phyloP scores from a whole-genome alignment of 2,888 invertebrate species.

The Cataglyphis rosenhaueri region DNA sequence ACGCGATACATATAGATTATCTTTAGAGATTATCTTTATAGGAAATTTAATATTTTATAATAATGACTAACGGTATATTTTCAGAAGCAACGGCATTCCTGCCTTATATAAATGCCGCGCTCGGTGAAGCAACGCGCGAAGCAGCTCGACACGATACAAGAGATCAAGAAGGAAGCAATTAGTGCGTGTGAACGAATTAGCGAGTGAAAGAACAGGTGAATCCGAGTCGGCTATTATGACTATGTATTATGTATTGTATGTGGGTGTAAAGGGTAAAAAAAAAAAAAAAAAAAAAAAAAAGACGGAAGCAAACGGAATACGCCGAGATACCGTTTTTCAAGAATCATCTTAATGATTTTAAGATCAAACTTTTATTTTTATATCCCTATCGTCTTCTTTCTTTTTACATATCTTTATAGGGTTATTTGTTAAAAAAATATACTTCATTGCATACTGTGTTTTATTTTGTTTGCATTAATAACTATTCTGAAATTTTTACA shows the following conservation, averaged over 20 bases:
- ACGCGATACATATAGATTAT: not conserved
- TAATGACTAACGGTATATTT: conserved; percentile 3
- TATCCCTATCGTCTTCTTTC: not conserved
- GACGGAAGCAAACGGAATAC: conserved; percentile 40
- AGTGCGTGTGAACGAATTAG: conserved; percentile 71
- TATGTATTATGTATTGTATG: conserved; percentile 19
- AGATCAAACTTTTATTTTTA: not conserved
- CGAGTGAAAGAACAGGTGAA: conserved; percentile 53
- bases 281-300: not conserved
- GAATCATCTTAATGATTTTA: not conserved
- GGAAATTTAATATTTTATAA: conserved; percentile 12
- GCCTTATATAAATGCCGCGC: conserved; percentile 25
- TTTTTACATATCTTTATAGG: not conserved
- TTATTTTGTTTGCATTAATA: not conserved
- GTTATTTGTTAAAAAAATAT: not conserved
- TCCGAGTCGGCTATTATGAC: conserved; percentile 32
- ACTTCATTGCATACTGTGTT: not conserved
- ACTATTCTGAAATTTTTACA: not conserved
- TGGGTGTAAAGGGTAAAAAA: not conserved
- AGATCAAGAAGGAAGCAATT: conserved; percentile 64
- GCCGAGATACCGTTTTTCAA: conserved; percentile 21
- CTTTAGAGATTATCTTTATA: not conserved
- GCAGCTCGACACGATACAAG: conserved; percentile 23
- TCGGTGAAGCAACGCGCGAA: conserved; percentile 38
- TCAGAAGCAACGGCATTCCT: conserved; percentile 17